Percentiles rank a stretch among this genome's conserved stretches.
Evolutionary conservation across 2,797 vertebrate genomes (phyloP).

Genomic region (Malacoctenus gilli): DNA sequence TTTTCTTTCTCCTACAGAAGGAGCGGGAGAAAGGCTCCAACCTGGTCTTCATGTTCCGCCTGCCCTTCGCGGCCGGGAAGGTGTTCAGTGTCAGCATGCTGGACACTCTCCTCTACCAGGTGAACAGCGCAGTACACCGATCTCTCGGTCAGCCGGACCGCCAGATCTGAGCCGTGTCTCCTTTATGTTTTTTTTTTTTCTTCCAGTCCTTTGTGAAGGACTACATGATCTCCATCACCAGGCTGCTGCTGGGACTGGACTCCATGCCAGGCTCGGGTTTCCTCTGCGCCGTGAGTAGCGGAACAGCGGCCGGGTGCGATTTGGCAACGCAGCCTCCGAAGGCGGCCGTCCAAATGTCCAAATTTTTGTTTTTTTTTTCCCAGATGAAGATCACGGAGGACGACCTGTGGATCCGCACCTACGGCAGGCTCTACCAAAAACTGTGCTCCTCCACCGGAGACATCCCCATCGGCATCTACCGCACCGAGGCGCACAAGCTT

Average conservation of each 20-base stretch:
- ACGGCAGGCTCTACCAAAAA: constrained; percentile 88
- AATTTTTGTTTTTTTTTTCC: constrained; percentile 16
- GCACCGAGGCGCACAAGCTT: constrained; percentile 84
- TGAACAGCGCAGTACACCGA: too few relatives aligned
- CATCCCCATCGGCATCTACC: constrained; percentile 87
- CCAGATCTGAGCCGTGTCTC: too few relatives aligned
- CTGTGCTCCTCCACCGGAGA: constrained; percentile 86
- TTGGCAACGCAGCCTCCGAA: too few relatives aligned
- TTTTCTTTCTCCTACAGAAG: constrained; percentile 81
- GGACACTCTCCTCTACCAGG: constrained; percentile 88
- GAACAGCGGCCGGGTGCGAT: not conserved
- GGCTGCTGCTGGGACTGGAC: constrained; percentile 86
- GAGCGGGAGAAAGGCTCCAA: constrained; percentile 88
- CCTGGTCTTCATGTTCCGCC: constrained; percentile 87
- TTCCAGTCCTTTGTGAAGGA: constrained; percentile 88
- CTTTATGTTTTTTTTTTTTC: constrained; percentile 8
- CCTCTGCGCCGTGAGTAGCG: constrained; percentile 84
- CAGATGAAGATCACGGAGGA: constrained; percentile 88
- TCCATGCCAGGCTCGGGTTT: constrained; percentile 89
- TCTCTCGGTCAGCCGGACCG: too few relatives aligned
- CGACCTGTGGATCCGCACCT: constrained; percentile 86
- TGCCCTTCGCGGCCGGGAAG: constrained; percentile 88
- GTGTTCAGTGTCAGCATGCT: constrained; percentile 90
- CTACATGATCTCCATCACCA: constrained; percentile 90
- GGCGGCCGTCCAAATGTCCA: too few relatives aligned